phyloP scores from a whole-genome alignment of 2,888 invertebrate genomes.

The Eupelmus urozonus region DNA sequence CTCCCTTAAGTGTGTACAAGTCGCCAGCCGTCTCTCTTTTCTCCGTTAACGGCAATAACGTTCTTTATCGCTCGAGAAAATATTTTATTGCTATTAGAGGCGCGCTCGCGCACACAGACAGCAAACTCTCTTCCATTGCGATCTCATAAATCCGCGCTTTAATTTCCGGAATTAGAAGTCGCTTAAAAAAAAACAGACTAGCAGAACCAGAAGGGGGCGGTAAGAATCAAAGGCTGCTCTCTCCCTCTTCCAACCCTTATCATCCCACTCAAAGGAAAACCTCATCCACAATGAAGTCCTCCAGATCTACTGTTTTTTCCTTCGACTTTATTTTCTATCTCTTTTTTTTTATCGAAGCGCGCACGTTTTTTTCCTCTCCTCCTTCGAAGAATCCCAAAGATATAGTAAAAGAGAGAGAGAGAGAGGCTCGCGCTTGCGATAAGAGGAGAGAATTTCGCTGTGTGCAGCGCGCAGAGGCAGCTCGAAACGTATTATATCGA shows the following conservation, averaged over 20 bases:
- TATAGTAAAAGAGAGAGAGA: slow-evolving; percentile 27
- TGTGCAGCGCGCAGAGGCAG: slow-evolving; percentile 8
- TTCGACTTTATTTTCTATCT: slow-evolving; percentile 12
- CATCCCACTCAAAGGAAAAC: slow-evolving; percentile 37
- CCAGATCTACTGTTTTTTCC: slow-evolving; percentile 2
- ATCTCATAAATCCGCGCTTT: slow-evolving; percentile 57
- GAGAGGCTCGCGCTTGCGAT: slow-evolving; percentile 9
- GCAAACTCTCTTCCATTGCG: too few relatives aligned
- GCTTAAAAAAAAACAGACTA: slow-evolving; percentile 47
- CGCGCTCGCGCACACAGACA: too few relatives aligned
- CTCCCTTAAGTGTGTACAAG: slow-evolving; percentile 4
- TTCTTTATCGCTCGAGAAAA: slow-evolving; percentile 38
- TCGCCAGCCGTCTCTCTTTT: neutral
- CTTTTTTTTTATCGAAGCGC: slow-evolving; percentile 37
- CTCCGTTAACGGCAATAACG: slow-evolving; percentile 21
- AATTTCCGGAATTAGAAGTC: slow-evolving; percentile 61
- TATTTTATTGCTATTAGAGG: slow-evolving; percentile 39
- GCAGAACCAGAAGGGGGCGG: neutral
- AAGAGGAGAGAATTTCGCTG: slow-evolving; percentile 34
- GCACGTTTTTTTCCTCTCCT: slow-evolving; percentile 3
- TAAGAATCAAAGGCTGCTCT: slow-evolving; percentile 10
- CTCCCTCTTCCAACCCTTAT: slow-evolving; percentile 35
- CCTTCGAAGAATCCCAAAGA: neutral
- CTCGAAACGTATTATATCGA: slow-evolving; percentile 68
- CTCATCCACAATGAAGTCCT: slow-evolving; percentile 46